Percentiles rank a stretch among this genome's conserved stretches.
Conservation (phyloP, 1,140 invertebrate species). For the Acromyrmex charruanus region DNA sequence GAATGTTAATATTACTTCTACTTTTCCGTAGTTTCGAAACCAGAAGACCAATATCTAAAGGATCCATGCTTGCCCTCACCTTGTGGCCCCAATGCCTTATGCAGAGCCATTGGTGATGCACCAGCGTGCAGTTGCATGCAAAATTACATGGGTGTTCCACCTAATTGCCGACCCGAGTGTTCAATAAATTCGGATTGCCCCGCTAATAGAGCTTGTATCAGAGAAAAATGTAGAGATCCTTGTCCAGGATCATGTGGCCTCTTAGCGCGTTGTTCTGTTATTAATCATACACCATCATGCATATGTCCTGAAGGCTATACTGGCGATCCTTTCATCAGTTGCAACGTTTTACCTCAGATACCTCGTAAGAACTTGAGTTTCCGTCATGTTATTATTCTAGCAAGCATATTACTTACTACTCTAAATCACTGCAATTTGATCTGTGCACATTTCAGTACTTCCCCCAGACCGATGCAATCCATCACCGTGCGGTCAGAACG, state of each 20-base stretch:
- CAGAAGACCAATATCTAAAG: conserved; percentile 71
- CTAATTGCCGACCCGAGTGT: conserved; percentile 87
- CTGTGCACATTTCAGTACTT: conserved; percentile 35
- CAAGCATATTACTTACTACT: neutral
- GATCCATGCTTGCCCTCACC: conserved; percentile 86
- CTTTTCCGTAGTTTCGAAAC: conserved; percentile 56
- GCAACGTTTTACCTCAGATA: conserved; percentile 62
- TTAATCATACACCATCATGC: conserved; percentile 88
- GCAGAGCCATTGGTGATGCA: conserved; percentile 84
- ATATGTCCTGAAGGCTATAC: conserved; percentile 88
- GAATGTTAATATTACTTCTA: neutral
- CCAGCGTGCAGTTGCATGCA: conserved; percentile 87
- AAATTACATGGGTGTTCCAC: conserved; percentile 87
- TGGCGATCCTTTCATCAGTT: conserved; percentile 85
- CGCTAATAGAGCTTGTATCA: conserved; percentile 86
- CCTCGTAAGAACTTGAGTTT: conserved; percentile 47
- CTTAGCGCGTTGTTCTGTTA: conserved; percentile 87
- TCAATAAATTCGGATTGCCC: conserved; percentile 87
- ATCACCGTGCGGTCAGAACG: conserved; percentile 90
- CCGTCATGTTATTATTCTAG: neutral
- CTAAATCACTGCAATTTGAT: conserved; percentile 3
- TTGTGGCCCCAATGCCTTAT: conserved; percentile 87
- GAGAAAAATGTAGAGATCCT: conserved; percentile 86
- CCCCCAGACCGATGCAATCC: conserved; percentile 88
- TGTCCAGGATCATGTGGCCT: conserved; percentile 88